Conservation (phyloP, 1,140 invertebrate genomes). For the Ceratina calcarata region DNA sequence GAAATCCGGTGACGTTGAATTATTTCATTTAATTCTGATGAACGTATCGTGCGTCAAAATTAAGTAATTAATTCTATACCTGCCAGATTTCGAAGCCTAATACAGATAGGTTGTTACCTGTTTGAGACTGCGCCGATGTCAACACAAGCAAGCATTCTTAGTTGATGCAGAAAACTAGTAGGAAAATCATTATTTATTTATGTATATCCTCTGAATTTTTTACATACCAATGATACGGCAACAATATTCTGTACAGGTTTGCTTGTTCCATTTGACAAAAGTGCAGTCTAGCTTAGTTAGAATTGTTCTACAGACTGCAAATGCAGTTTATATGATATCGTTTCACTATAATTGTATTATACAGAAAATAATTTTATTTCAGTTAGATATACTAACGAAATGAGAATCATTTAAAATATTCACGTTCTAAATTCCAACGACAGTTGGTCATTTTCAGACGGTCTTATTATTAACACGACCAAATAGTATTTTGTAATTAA, state of each 20-base stretch:
- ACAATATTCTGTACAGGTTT: not conserved
- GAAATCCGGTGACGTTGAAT: slow-evolving; percentile 50
- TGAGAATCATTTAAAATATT: slow-evolving; percentile 11
- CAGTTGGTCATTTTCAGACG: slow-evolving; percentile 13
- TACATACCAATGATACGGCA: not conserved
- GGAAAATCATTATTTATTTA: not conserved
- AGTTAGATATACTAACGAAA: slow-evolving; percentile 43
- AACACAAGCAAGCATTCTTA: slow-evolving; percentile 23
- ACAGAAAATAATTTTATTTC: slow-evolving; percentile 48
- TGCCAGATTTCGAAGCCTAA: slow-evolving; percentile 49
- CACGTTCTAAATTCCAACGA: slow-evolving; percentile 11
- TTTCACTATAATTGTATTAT: slow-evolving; percentile 24
- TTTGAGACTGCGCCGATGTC: slow-evolving; percentile 48
- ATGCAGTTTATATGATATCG: slow-evolving; percentile 35
- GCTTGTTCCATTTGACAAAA: slow-evolving; percentile 45
- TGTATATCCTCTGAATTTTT: slow-evolving; percentile 16
- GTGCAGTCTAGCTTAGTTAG: slow-evolving; percentile 42
- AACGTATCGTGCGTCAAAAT: slow-evolving; percentile 33
- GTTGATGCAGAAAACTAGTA: not conserved
- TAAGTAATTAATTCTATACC: slow-evolving; percentile 48
- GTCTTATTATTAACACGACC: slow-evolving; percentile 33
- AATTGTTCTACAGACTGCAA: slow-evolving; percentile 48
- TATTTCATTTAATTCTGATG: slow-evolving; percentile 52
- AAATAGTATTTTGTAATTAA: slow-evolving; percentile 41
- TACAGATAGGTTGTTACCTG: slow-evolving; percentile 52